Percentiles rank a stretch among this genome's conserved stretches.
Conservation (phyloP, 2,797 vertebrate genomes). For the Phylloscopus collybita region DNA sequence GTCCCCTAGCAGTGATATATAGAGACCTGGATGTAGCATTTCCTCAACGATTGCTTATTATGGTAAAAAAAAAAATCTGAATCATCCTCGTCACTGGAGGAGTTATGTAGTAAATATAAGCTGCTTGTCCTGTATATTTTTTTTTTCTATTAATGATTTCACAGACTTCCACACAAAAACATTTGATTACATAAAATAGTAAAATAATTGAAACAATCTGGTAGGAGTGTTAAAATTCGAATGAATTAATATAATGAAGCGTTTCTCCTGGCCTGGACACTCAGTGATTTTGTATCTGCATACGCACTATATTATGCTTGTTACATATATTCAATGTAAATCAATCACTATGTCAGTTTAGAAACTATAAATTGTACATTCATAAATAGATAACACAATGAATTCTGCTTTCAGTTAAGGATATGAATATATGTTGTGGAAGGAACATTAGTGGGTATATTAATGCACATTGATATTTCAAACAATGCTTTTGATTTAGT, state of each 20-base stretch:
- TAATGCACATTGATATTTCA: neutral
- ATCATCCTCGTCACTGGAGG: rapidly evolving
- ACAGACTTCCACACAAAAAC: neutral
- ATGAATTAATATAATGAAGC: neutral
- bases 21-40: neutral
- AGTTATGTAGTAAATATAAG: neutral
- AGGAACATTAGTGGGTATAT: neutral
- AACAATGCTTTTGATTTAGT: neutral
- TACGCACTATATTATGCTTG: neutral
- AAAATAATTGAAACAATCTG: neutral
- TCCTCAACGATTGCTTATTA: neutral
- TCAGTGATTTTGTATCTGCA: neutral
- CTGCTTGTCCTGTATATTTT: rapidly evolving
- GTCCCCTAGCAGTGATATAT: neutral
- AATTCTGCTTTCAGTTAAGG: neutral
- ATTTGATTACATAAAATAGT: neutral
- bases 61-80: neutral
- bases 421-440: neutral
- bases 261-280: neutral
- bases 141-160: neutral
- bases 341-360: neutral
- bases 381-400: neutral
- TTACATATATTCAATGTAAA: neutral
- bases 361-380: neutral
- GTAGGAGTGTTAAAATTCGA: neutral